Conservation (phyloP, 1,140 invertebrate genomes). For the Bicyclus anynana region DNA sequence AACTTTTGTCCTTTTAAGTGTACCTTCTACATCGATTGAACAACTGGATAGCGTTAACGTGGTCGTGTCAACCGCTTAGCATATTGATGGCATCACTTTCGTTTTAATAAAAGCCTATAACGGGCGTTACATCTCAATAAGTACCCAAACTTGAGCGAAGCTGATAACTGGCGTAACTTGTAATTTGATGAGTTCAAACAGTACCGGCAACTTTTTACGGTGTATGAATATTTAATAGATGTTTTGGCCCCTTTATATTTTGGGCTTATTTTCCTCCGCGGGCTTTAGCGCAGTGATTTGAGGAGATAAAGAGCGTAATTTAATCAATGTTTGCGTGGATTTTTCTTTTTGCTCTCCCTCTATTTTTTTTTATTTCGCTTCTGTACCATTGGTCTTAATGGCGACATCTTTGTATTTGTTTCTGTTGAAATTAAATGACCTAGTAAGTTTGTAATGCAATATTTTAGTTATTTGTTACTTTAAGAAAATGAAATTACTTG, state of each 20-base stretch:
- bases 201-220: slow-evolving; percentile 49
- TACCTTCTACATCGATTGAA: too few relatives aligned
- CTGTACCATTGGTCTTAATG: slow-evolving; percentile 4
- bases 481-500: too few relatives aligned
- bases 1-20: too few relatives aligned
- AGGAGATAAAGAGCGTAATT: slow-evolving; percentile 52
- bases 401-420: background rate
- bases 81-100: too few relatives aligned
- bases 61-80: too few relatives aligned
- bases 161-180: slow-evolving; percentile 44
- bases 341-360: slow-evolving; percentile 28
- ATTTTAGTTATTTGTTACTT: too few relatives aligned
- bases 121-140: too few relatives aligned
- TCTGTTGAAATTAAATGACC: background rate
- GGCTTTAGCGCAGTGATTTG: slow-evolving; percentile 47
- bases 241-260: slow-evolving; percentile 46
- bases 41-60: too few relatives aligned
- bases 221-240: slow-evolving; percentile 55
- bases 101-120: too few relatives aligned
- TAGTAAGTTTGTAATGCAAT: background rate
- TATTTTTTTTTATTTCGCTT: slow-evolving; percentile 18
- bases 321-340: slow-evolving; percentile 41
- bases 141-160: slow-evolving; percentile 19
- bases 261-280: slow-evolving; percentile 40
- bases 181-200: slow-evolving; percentile 42